phyloP scores from a whole-genome alignment of 53 echinoderm and acorn worm genomes.

The Actinopyga echinites region DNA sequence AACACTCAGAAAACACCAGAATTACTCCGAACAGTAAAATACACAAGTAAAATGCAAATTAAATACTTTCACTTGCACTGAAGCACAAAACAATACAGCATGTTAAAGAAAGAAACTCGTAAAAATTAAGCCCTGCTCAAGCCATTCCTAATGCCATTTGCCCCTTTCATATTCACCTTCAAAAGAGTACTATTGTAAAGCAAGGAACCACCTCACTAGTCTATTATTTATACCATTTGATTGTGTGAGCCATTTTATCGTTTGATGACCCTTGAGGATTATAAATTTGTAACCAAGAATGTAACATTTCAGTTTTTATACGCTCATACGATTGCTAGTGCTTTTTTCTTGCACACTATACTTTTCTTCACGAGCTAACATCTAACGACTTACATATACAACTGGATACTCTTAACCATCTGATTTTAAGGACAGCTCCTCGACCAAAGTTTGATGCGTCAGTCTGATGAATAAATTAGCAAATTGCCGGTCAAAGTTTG shows the following conservation, averaged over 20 bases:
- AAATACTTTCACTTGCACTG: too few relatives aligned
- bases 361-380: neutral
- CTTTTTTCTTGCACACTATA: neutral
- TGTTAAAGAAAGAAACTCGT: too few relatives aligned
- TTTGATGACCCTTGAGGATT: neutral
- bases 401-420: slow-evolving; percentile 23
- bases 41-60: too few relatives aligned
- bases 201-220: too few relatives aligned
- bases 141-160: neutral
- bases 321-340: neutral
- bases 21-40: too few relatives aligned
- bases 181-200: neutral
- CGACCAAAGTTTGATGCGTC: slow-evolving; percentile 23
- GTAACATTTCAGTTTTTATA: neutral
- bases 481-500: neutral
- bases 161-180: neutral
- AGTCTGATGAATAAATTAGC: slow-evolving; percentile 28
- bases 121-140: neutral
- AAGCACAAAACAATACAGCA: too few relatives aligned
- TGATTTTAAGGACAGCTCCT: slow-evolving; percentile 15
- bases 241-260: too few relatives aligned
- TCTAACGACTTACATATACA: slow-evolving; percentile 3
- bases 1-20: too few relatives aligned
- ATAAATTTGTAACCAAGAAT: neutral
- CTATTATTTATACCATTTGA: neutral